Evolutionary conservation across 2,113 vertebrate species (phyloP).

Genomic region (Archocentrus centrarchus): DNA sequence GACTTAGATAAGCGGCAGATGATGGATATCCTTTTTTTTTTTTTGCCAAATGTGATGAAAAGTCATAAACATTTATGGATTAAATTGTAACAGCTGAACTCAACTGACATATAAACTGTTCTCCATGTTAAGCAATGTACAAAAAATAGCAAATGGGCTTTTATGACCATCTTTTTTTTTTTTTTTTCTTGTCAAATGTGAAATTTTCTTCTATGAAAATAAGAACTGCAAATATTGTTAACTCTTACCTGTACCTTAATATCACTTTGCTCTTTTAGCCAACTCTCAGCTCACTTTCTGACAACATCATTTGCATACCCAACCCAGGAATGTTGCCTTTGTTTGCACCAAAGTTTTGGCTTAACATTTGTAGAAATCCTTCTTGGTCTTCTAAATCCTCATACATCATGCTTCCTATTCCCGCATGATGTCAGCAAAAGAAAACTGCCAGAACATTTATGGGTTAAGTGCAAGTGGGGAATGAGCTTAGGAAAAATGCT

Average conservation of each 20-base stretch:
- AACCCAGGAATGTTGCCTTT: not conserved
- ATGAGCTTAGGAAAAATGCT: constrained; percentile 61
- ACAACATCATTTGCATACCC: not conserved
- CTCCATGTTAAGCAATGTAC: not conserved
- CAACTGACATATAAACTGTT: not conserved
- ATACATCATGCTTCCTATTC: constrained; percentile 15
- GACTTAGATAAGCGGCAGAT: not conserved
- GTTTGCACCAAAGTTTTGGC: not conserved
- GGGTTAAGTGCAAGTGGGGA: constrained; percentile 33
- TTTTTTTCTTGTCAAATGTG: not conserved
- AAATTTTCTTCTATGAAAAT: not conserved
- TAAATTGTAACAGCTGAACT: not conserved
- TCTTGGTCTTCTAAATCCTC: not conserved
- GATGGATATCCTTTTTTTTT: not conserved
- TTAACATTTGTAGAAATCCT: not conserved
- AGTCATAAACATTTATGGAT: not conserved
- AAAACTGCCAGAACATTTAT: constrained; percentile 44
- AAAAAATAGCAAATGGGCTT: not conserved
- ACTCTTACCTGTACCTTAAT: not conserved
- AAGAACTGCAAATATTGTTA: not conserved
- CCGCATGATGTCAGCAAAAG: constrained; percentile 40
- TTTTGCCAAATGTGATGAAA: not conserved
- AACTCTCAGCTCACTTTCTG: not conserved
- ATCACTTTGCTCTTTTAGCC: not conserved
- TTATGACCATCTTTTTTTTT: not conserved